Evolutionary conservation across 2,797 vertebrate genomes (phyloP).

Genomic region (Somateria mollissima): DNA sequence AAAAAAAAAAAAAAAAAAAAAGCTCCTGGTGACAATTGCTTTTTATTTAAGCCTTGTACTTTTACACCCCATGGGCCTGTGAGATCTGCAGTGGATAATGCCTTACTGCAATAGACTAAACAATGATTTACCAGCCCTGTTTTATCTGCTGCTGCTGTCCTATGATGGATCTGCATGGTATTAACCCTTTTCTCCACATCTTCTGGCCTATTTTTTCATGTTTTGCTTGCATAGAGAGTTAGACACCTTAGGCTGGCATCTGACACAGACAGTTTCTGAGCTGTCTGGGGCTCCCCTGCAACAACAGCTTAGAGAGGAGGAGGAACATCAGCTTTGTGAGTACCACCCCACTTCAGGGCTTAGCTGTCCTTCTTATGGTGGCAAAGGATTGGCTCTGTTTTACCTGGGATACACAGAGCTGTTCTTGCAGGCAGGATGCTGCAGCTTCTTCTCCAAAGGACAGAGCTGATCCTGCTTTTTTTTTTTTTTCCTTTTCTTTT

Average conservation of each 20-base stretch:
- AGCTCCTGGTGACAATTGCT: background rate
- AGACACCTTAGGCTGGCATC: background rate
- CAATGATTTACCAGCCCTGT: constrained; percentile 67
- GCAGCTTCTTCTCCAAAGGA: background rate
- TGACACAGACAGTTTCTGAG: background rate
- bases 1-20: background rate
- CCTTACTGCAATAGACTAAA: constrained; percentile 67
- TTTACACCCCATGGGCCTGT: constrained; percentile 25
- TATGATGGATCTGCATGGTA: constrained; percentile 20
- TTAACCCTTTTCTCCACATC: constrained; percentile 51
- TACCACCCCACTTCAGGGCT: background rate
- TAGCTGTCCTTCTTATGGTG: background rate
- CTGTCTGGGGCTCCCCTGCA: rapidly evolving
- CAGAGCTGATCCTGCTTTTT: background rate
- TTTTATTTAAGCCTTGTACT: constrained; percentile 54
- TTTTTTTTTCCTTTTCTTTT: background rate
- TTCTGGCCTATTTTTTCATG: constrained; percentile 15
- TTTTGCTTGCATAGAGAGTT: background rate
- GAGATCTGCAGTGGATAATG: constrained; percentile 54
- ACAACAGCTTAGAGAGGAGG: background rate
- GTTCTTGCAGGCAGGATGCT: background rate
- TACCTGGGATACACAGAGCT: background rate
- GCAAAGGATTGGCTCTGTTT: background rate
- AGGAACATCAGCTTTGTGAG: background rate
- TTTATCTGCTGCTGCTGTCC: constrained; percentile 42